Percentiles rank a stretch among this genome's conserved stretches.
These are phyloP conservation scores for Meloe dianella DNA, from an alignment of 2,888 invertebrate species.

Conservation along the genomic window DNA sequence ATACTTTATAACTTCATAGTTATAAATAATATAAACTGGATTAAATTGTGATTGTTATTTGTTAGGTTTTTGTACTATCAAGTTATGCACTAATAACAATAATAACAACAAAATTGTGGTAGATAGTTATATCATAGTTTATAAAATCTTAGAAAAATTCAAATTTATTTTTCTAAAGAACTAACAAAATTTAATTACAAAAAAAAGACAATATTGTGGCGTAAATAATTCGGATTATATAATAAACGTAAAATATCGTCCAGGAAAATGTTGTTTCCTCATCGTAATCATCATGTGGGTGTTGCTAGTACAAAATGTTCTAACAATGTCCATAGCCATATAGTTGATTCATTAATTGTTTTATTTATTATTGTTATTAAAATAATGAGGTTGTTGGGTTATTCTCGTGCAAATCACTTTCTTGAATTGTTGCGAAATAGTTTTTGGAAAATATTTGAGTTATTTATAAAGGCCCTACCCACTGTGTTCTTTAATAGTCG, in stretches of 20 bases:
- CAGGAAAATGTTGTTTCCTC: background rate
- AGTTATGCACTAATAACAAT: conserved; percentile 9
- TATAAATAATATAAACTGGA: background rate
- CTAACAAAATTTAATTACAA: background rate
- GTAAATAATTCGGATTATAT: conserved; percentile 5
- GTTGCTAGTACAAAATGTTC: background rate
- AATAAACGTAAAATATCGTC: background rate
- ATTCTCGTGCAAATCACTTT: background rate
- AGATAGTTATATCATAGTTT: background rate
- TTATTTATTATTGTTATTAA: background rate
- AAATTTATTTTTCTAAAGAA: background rate
- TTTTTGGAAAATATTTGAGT: conserved; percentile 1
- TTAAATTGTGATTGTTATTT: background rate
- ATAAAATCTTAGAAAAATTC: background rate
- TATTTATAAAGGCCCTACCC: conserved; percentile 15
- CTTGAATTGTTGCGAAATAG: background rate
- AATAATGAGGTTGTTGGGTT: background rate
- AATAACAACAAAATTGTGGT: background rate
- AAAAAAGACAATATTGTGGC: background rate
- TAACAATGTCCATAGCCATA: background rate
- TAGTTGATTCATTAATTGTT: too few relatives aligned
- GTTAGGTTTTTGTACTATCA: background rate
- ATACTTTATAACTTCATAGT: too few relatives aligned
- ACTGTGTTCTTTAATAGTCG: background rate
- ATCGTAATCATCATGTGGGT: background rate